Evolutionary conservation across 2,888 invertebrate species (phyloP), one percentile per base, ranked within the genome.

Genomic region (Epirrhoe tristata): DNA sequence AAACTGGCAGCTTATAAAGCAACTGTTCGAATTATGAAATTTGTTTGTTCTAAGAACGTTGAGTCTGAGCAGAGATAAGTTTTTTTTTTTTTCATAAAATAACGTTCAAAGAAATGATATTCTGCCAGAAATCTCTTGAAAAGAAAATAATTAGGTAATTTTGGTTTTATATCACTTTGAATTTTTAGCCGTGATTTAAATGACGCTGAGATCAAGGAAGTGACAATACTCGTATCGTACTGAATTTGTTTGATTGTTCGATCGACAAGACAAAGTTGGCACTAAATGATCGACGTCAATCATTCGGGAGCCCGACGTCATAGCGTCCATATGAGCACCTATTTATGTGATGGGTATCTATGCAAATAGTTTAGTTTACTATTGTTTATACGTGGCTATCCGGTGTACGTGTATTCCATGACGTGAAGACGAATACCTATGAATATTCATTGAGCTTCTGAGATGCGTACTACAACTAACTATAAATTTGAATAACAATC

Each of bases 161-260:
- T 48, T 46, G 46, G n/a, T 14, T 16, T 16, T 48, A 24, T 16
- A 16, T 6, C 48, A 48, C 48, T 46, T 48, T 14, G 5, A 43
- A 12, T 12, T 16, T 46, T 5, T 48, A 6, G 48, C 16, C 5
- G 16, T 6, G 36, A 55, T 39, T 34, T 60, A 52, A 63, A 43
- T 59, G 52, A 69, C 36, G 59, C 56, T 39, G 50, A 71, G 56
- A 74, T 75, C 69, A 72, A 74, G 81, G 83, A 83, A 82, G 81
- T 80, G 73, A 66, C 72, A 75, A 68, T 71, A 58, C 56, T 34
- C 66, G 65, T 24, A 24, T 24, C 24, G 24, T 24, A 81, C 81
- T 82, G 81, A 82, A 69, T 80, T 70, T 69, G 77, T 77, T 72
- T 57, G 69, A 72, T 73, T 62, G 68, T 74, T 69, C 63, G 60